Evolutionary conservation across 2,113 vertebrate species (phyloP), one percentile per base, ranked within the genome.

Genomic region (Ailuropoda melanoleuca): DNA sequence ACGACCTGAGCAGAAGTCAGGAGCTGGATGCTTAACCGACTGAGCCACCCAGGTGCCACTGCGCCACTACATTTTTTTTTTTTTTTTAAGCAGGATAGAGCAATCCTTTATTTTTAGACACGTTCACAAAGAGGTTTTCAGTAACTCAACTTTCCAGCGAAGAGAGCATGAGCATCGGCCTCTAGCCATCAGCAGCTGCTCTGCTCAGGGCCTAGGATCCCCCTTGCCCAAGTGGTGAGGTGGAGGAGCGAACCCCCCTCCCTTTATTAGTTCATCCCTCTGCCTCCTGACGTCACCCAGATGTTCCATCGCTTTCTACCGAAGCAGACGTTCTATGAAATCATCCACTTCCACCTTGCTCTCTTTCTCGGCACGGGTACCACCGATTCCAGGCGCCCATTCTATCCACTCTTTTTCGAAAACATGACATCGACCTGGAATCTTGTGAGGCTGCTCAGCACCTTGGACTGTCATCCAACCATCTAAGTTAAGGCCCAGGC

Each of bases 401-500:
- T 99, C 99, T 13, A 99, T 98, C 99, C 99, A 99, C 81, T 99
- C 99, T 97, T 99, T 99, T 98, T 99, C 99, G 90, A 99, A 99
- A 64, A 99, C 99, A 55, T 99, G 99, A 96, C 99, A 99, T 62
- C 95, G 86, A 0, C 88, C 1, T 1, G 99, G 96, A 1, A 72
- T 84, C 29, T 98, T 92, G 88, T 98, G 4, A 0, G 99, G 99
- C 98, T 99, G 99, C 29, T 98, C 19, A 2, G 91, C 95, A 43
- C 99, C 99, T 97, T 99, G 99, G 87, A 98, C 43, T 98, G 99
- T 18, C 80, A 99, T 0, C 99, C 99, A 99, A 0, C 37, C 85
- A 98, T 99, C 99, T 34, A 99, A 0, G 56, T 99, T 97, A 97
- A 99, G 92, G 31, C 99, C 99, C 1, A 99, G 80, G 90, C 98